These are phyloP conservation scores for Halesus radiatus DNA, from an alignment of 1,140 invertebrate species.

Conservation along the genomic window DNA sequence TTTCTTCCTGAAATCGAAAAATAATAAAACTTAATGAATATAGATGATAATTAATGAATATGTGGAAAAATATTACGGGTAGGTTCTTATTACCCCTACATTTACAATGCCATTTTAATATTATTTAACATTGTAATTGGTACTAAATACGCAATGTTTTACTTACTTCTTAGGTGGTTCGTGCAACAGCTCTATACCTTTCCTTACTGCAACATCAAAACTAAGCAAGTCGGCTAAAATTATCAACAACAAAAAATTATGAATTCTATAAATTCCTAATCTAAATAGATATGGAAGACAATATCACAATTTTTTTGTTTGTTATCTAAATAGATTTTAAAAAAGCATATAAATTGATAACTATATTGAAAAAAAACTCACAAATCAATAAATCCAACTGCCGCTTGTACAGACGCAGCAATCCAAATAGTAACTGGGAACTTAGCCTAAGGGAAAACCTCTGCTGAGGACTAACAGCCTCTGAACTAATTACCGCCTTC, in stretches of 20 bases:
- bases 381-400: background rate
- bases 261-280: no score
- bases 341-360: no score
- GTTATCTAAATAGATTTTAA: no score
- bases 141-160: no score
- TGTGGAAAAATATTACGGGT: no score
- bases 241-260: background rate
- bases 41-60: no score
- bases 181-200: background rate
- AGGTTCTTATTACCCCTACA: no score
- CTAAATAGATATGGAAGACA: no score
- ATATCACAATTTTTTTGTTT: no score
- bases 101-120: no score
- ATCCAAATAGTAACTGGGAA: slow-evolving; percentile 2
- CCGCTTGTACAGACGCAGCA: background rate
- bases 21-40: no score
- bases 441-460: slow-evolving; percentile 18
- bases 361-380: background rate
- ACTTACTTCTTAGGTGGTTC: background rate
- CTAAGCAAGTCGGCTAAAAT: background rate
- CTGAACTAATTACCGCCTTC: background rate
- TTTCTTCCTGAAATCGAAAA: background rate
- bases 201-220: background rate
- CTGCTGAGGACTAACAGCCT: background rate
- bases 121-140: no score